Percentiles rank a stretch among this genome's conserved stretches.
Evolutionary conservation across 2,888 invertebrate species (phyloP).

Genomic region (Drosophila tanythrix): DNA sequence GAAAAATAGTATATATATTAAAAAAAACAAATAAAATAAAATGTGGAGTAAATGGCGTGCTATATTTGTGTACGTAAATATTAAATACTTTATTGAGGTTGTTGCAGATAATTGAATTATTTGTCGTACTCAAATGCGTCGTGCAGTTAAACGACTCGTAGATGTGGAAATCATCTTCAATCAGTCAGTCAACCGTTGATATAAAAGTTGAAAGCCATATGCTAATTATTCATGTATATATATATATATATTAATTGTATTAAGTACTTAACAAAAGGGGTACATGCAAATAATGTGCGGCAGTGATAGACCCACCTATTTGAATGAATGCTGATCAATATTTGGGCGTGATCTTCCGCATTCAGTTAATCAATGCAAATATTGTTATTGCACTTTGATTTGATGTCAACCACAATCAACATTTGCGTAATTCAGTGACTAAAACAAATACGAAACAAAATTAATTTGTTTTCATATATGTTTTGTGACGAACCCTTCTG

Average conservation of each 20-base stretch:
- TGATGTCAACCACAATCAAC: constrained; percentile 45
- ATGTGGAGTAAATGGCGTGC: constrained; percentile 72
- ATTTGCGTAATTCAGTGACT: constrained; percentile 39
- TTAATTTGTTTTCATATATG: background rate
- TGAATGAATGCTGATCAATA: background rate
- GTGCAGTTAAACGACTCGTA: background rate
- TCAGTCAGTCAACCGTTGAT: constrained; percentile 13
- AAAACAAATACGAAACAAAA: constrained; percentile 4
- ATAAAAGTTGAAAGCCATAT: constrained; percentile 4
- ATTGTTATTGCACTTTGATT: constrained; percentile 29
- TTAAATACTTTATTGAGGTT: constrained; percentile 56
- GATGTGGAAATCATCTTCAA: constrained; percentile 1
- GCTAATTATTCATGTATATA: background rate
- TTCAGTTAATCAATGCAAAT: constrained; percentile 1
- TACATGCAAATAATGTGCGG: background rate
- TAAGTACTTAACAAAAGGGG: background rate
- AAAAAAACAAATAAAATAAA: constrained; percentile 9
- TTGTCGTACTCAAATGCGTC: constrained; percentile 14
- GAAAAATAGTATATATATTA: constrained; percentile 5
- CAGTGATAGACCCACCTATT: background rate
- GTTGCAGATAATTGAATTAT: constrained; percentile 50
- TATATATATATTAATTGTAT: background rate
- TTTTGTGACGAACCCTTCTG: constrained; percentile 11
- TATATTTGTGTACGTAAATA: constrained; percentile 54
- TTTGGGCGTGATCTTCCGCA: constrained; percentile 19